Conservation (phyloP, 2,888 invertebrate genomes). For the Brachyptera risi region DNA sequence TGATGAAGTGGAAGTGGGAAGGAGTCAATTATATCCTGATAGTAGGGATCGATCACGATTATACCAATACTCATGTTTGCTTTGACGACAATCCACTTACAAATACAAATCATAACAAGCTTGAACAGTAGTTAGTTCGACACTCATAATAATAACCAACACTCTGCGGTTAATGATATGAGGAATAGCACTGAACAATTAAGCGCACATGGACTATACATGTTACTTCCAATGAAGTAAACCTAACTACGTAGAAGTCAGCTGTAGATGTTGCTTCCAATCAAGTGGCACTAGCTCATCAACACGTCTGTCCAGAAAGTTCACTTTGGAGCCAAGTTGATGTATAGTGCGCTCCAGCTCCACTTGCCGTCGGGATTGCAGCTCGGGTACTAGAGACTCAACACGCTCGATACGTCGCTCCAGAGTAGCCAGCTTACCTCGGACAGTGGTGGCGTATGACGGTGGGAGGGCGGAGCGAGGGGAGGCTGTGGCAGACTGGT, state of each 20-base stretch:
- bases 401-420: slow-evolving; percentile 25
- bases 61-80: too few species aligned
- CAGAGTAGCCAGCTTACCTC: slow-evolving; percentile 10
- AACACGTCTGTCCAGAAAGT: slow-evolving; percentile 29
- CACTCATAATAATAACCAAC: too few species aligned
- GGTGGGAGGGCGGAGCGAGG: slow-evolving; percentile 8
- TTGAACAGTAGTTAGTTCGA: too few species aligned
- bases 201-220: too few species aligned
- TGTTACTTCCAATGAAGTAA: not conserved
- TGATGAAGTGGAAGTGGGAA: too few species aligned
- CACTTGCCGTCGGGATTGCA: slow-evolving; percentile 23
- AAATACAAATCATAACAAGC: too few species aligned
- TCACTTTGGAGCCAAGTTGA: slow-evolving; percentile 26
- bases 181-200: too few species aligned
- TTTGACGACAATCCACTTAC: too few species aligned
- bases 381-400: slow-evolving; percentile 27
- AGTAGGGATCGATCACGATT: too few species aligned
- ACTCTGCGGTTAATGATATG: too few species aligned
- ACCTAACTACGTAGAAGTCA: slow-evolving; percentile 2
- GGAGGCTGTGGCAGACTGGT: slow-evolving; percentile 2
- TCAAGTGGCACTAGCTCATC: slow-evolving; percentile 29
- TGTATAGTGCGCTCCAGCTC: slow-evolving; percentile 21
- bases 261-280: slow-evolving; percentile 27
- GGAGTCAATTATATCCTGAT: too few species aligned
- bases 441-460: slow-evolving; percentile 13